Evolutionary conservation across 2,113 vertebrate species (phyloP), one percentile per base, ranked within the genome.

Genomic region (Indicator maculatus): DNA sequence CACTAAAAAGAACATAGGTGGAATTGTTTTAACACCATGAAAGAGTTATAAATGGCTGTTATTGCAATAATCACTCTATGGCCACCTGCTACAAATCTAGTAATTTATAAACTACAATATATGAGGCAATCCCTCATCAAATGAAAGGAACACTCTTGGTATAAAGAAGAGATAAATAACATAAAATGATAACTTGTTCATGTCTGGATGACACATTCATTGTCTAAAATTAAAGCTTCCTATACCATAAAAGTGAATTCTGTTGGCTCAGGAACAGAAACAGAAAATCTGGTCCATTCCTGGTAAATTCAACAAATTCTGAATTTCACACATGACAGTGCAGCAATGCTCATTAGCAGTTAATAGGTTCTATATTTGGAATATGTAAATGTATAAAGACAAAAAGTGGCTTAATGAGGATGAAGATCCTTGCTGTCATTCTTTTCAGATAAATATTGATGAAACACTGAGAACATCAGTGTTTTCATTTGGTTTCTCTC

Each of bases 351-450:
- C 0, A 0, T 91, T 94, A 95, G 70, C 38, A 72, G 67, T 80
- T 80, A 93, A 90, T 87, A 77, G 58, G 28, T 65, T 89, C 82
- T 95, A 89, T 95, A 95, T 95, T 78, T 95, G 67, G 90, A 95
- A 83, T 87, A 92, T 91, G 81, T 64, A 89, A 94, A 94, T 87
- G 4, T 55, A 12, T 31, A 76, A 89, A 88, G 65, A 87, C 31
- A 93, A 92, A 76, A 88, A 74, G 27, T 59, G 31, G 26, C 56
- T 89, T 92, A 92, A 89, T 95, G 64, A 95, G 15, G 47, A 74
- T 75, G 69, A 93, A 85, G 47, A 92, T 65, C 33, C 39, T 83
- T 87, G 21, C 71, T 92, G 86, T 78, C 86, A 74, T 20, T 74
- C 26, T 56, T 87, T 72, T 83, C 65, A 75, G n/a, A 28, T 56